Percentiles rank a stretch among this genome's conserved stretches.
Evolutionary conservation across 2,888 invertebrate genomes (phyloP).

Genomic region (Troides helena): DNA sequence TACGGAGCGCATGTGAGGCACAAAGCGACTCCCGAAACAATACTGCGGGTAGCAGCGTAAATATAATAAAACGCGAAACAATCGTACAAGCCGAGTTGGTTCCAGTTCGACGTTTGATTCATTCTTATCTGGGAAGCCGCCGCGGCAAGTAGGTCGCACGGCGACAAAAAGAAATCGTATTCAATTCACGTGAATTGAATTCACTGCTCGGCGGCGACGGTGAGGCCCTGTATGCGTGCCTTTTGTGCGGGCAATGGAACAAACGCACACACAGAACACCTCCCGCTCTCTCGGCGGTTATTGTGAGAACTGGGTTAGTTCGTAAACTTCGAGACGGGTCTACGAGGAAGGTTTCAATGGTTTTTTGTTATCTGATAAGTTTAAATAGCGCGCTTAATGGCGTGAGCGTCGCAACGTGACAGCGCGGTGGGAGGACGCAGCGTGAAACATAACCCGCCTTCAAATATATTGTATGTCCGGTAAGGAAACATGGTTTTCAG

Average conservation of each 20-base stretch:
- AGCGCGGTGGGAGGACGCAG: too few relatives aligned
- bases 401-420: too few relatives aligned
- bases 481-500: too few relatives aligned
- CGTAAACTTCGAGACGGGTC: not conserved
- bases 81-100: not conserved
- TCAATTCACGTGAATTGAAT: conserved; percentile 9
- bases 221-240: not conserved
- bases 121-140: conserved; percentile 4
- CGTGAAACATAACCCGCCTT: too few relatives aligned
- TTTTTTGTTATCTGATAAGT: too few relatives aligned
- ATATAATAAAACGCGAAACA: too few relatives aligned
- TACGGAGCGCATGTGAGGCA: too few relatives aligned
- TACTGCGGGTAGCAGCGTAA: too few relatives aligned
- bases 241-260: not conserved
- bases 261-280: not conserved
- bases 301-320: conserved; percentile 7
- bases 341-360: too few relatives aligned
- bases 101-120: conserved; percentile 7
- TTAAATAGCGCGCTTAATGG: too few relatives aligned
- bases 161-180: not conserved
- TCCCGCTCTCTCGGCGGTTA: conserved; percentile 1
- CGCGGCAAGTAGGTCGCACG: conserved; percentile 7
- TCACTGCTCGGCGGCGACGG: not conserved
- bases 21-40: too few relatives aligned
- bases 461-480: too few relatives aligned